These are phyloP conservation scores for Centrocercus urophasianus DNA, from an alignment of 2,113 vertebrate genomes.

Conservation along the genomic window DNA sequence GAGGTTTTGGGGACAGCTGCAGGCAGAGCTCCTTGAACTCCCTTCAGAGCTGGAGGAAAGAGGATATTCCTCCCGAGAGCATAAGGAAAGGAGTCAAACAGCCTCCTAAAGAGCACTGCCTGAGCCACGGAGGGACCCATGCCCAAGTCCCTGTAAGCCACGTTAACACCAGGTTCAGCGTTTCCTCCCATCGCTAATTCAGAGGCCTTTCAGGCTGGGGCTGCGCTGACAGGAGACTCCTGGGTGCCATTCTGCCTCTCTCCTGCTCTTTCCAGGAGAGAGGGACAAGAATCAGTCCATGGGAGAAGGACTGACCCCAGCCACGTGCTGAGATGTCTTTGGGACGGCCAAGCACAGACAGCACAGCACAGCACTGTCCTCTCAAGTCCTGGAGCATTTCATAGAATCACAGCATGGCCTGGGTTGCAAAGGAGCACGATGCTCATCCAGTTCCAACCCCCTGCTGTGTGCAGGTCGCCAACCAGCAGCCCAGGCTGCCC, in stretches of 20 bases:
- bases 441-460: too few species aligned
- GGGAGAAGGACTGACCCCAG: neutral
- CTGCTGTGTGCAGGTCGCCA: too few species aligned
- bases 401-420: too few species aligned
- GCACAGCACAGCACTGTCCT: accelerated
- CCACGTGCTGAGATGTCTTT: accelerated
- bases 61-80: neutral
- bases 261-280: accelerated
- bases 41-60: neutral
- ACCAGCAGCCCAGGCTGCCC: too few species aligned
- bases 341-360: neutral
- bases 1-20: neutral
- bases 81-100: neutral
- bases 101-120: neutral
- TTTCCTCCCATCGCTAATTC: neutral
- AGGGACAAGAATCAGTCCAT: neutral
- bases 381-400: accelerated
- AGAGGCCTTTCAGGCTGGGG: neutral
- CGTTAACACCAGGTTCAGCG: neutral
- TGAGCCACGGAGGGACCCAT: neutral
- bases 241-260: neutral
- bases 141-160: too few species aligned
- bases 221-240: neutral
- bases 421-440: too few species aligned
- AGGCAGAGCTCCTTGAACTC: neutral